Conservation (phyloP, 1,140 invertebrate species). For the Sesamia nonagrioides region DNA sequence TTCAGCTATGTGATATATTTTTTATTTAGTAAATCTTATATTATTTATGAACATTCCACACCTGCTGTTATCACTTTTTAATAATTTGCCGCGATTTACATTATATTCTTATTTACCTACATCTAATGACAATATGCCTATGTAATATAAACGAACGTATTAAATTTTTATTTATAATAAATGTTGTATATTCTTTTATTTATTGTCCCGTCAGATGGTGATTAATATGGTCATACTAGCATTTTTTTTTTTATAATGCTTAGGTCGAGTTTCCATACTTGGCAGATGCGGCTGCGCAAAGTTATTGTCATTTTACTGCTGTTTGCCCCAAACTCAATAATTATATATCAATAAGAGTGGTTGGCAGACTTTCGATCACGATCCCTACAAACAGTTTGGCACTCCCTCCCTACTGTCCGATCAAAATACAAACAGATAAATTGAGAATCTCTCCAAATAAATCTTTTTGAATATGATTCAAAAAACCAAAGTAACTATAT, state of each 20-base stretch:
- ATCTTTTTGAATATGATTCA: too few relatives aligned
- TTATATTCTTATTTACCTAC: conserved; percentile 52
- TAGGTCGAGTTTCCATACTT: neutral
- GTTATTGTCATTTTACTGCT: too few relatives aligned
- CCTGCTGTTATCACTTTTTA: conserved; percentile 46
- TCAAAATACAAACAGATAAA: too few relatives aligned
- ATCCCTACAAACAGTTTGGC: too few relatives aligned
- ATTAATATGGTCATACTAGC: neutral
- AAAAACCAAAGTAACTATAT: too few relatives aligned
- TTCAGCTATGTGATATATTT: neutral
- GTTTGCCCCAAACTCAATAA: too few relatives aligned
- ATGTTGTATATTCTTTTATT: conserved; percentile 19
- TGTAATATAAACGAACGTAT: conserved; percentile 68
- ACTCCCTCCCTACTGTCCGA: too few relatives aligned
- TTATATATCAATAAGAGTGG: too few relatives aligned
- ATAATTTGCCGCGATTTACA: conserved; percentile 55
- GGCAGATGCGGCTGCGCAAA: too few relatives aligned
- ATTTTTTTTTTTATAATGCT: too few relatives aligned
- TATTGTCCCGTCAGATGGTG: neutral
- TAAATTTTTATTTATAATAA: conserved; percentile 57
- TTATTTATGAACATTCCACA: conserved; percentile 55
- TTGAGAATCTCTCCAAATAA: too few relatives aligned
- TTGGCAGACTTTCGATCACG: too few relatives aligned
- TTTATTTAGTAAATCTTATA: conserved; percentile 6
- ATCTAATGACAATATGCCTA: conserved; percentile 69